These are phyloP conservation scores for Kuschelorhynchus macadamiae DNA, from an alignment of 2,888 invertebrate genomes.

Conservation along the genomic window DNA sequence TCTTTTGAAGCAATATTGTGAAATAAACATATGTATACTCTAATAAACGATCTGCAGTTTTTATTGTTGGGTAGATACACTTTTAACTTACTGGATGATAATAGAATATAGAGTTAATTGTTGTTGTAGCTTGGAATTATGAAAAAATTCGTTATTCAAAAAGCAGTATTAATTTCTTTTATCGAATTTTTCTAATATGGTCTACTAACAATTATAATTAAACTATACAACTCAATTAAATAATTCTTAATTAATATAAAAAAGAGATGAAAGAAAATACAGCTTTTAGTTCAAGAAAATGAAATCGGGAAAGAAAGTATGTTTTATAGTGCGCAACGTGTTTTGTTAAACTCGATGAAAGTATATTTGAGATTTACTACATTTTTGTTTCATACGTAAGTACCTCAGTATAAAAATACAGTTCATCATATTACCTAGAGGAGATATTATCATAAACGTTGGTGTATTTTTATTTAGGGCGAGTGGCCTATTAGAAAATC, in stretches of 20 bases:
- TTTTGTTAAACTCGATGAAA: conserved; percentile 26
- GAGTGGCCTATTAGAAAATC: no score
- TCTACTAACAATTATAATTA: no score
- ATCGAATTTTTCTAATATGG: no score
- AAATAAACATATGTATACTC: conserved; percentile 67
- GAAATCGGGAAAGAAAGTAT: no score
- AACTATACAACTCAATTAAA: no score
- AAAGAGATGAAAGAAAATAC: no score
- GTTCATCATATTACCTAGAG: conserved; percentile 27
- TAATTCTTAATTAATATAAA: no score
- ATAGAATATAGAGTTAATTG: conserved; percentile 8
- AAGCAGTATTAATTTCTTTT: no score
- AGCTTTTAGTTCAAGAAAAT: no score
- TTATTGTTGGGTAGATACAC: conserved; percentile 50
- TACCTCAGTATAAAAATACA: conserved; percentile 33
- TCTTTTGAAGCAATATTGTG: conserved; percentile 64
- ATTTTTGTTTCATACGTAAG: conserved; percentile 43
- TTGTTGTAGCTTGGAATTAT: background rate
- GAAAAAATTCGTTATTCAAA: background rate
- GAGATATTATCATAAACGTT: conserved; percentile 28
- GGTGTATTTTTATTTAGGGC: conserved; percentile 1
- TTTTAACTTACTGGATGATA: conserved; percentile 3
- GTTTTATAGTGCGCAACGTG: conserved; percentile 11
- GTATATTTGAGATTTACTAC: conserved; percentile 35
- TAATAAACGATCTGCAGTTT: conserved; percentile 58